Conservation (phyloP, 2,888 invertebrate genomes). For the Alentia gelatinosa region DNA sequence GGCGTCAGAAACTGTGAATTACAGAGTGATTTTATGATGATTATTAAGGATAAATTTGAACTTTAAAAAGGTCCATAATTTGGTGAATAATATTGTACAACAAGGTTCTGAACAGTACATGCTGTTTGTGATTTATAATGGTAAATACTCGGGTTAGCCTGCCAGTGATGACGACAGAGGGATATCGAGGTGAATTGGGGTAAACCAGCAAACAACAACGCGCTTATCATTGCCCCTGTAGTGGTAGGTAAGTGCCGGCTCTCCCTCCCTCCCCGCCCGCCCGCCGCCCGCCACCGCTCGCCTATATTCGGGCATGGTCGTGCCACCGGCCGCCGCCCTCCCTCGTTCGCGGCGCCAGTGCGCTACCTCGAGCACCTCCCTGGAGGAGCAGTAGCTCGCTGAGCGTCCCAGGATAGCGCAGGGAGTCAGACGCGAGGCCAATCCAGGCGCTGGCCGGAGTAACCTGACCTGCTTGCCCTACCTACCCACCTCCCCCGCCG, state of each 20-base stretch:
- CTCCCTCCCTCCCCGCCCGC: background rate
- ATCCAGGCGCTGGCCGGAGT: background rate
- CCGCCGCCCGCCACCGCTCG: background rate
- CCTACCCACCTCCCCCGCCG: too few relatives aligned
- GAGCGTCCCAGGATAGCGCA: background rate
- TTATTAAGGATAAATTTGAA: too few relatives aligned
- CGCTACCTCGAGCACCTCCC: too few relatives aligned
- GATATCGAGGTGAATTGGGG: background rate
- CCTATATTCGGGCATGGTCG: background rate
- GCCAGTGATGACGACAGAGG: too few relatives aligned
- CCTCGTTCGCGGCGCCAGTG: background rate
- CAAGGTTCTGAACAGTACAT: too few relatives aligned
- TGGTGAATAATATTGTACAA: too few relatives aligned
- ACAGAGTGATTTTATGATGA: too few relatives aligned
- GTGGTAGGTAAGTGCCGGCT: background rate
- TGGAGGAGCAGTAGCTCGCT: background rate
- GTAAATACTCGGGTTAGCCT: too few relatives aligned
- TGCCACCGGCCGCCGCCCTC: background rate
- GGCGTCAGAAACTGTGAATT: too few relatives aligned
- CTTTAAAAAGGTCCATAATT: too few relatives aligned
- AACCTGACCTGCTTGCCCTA: too few relatives aligned
- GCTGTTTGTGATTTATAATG: too few relatives aligned
- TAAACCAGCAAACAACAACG: background rate
- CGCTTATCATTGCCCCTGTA: background rate
- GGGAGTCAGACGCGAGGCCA: background rate